These are phyloP conservation scores for Papilio dardanus DNA, from an alignment of 1,140 invertebrate genomes.

Conservation along the genomic window DNA sequence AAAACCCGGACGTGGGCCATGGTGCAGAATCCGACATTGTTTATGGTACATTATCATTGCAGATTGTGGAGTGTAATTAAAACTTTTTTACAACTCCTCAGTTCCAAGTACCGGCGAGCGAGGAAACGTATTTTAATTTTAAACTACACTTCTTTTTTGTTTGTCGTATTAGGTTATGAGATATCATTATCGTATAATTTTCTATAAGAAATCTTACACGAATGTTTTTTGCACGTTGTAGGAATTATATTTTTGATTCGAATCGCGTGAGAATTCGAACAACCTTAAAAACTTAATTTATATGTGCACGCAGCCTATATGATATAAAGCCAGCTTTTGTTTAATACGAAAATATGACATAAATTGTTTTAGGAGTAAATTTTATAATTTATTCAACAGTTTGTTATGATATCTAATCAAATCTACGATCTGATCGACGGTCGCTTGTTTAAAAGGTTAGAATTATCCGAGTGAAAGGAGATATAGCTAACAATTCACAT, in stretches of 20 bases:
- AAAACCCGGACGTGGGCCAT: slow-evolving; percentile 35
- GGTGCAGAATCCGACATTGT: slow-evolving; percentile 31
- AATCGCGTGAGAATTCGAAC: not conserved
- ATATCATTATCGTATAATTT: slow-evolving; percentile 12
- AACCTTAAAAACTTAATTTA: slow-evolving; percentile 4
- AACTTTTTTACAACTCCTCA: slow-evolving; percentile 28
- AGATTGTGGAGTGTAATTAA: slow-evolving; percentile 27
- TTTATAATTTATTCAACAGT: not conserved
- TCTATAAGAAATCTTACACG: slow-evolving; percentile 1
- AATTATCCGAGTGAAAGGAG: not conserved
- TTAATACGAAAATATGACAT: not conserved
- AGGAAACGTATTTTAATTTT: slow-evolving; percentile 34
- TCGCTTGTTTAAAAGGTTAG: not conserved
- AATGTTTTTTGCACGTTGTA: not conserved
- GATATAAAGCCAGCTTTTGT: not conserved
- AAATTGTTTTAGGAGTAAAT: not conserved
- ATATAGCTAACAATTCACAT: not conserved
- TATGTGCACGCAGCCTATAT: not conserved
- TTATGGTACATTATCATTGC: slow-evolving; percentile 33
- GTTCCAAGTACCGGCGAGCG: slow-evolving; percentile 22
- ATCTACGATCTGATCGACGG: not conserved
- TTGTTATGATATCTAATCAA: not conserved
- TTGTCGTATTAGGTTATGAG: not conserved
- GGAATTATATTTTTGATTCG: not conserved
- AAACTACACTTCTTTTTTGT: slow-evolving; percentile 18